Percentiles rank a stretch among this genome's conserved stretches.
These are phyloP conservation scores for Meriones psammophilus DNA, from an alignment of 2,797 vertebrate species.

Conservation along the genomic window DNA sequence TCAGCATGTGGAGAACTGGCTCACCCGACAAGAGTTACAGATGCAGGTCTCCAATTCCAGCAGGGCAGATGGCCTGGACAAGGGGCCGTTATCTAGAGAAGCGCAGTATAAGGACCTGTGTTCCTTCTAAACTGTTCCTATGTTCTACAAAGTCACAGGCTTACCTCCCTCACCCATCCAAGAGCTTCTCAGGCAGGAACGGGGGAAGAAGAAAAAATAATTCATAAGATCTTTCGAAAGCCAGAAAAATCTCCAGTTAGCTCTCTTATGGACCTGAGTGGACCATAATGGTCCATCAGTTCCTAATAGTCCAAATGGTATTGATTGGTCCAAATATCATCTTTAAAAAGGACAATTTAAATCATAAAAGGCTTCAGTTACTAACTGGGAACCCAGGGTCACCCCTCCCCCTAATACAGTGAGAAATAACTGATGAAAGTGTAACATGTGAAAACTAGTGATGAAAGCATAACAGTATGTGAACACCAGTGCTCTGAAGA, in stretches of 20 bases:
- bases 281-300: neutral
- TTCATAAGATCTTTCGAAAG: neutral
- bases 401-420: neutral
- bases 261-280: neutral
- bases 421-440: conserved; percentile 18
- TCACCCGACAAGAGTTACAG: neutral
- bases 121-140: conserved; percentile 1
- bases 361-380: neutral
- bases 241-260: neutral
- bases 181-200: neutral
- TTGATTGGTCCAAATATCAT: neutral
- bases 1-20: neutral
- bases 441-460: neutral
- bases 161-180: conserved; percentile 8
- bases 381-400: neutral
- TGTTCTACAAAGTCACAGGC: neutral
- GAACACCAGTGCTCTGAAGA: neutral
- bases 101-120: neutral
- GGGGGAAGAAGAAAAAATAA: neutral
- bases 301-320: neutral
- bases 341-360: neutral
- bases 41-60: neutral
- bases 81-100: neutral
- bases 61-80: neutral
- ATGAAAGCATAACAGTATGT: neutral